Evolutionary conservation across 2,888 invertebrate genomes (phyloP).

Genomic region (Diadegma fenestrale): DNA sequence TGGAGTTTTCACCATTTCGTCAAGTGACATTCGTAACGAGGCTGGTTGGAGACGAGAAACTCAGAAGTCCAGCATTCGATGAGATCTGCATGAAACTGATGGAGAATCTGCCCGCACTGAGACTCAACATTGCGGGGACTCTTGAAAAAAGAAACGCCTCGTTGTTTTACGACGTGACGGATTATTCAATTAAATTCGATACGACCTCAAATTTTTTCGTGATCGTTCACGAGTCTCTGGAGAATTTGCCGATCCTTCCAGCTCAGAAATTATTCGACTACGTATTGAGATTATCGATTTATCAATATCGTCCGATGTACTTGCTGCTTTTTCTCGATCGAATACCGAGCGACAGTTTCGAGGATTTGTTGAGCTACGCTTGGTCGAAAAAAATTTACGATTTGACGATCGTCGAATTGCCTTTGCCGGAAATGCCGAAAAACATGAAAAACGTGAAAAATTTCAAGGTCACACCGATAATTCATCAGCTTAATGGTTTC

Average conservation of each 20-base stretch:
- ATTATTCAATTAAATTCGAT: conserved; percentile 7
- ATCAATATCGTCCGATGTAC: conserved; percentile 41
- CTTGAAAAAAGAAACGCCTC: neutral
- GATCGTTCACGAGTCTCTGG: conserved; percentile 13
- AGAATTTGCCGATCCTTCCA: neutral
- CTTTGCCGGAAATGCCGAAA: neutral
- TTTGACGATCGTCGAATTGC: conserved; percentile 66
- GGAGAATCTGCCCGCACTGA: conserved; percentile 6
- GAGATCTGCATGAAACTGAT: conserved; percentile 6
- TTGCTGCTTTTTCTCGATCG: conserved; percentile 48
- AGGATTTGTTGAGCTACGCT: conserved; percentile 52
- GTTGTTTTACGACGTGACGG: neutral
- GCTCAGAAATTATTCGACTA: conserved; percentile 24
- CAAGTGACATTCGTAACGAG: conserved; percentile 30
- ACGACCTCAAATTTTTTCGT: conserved; percentile 32
- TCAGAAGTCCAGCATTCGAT: neutral
- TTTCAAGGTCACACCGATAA: conserved; percentile 1
- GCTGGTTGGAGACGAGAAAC: neutral
- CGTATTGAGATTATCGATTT: conserved; percentile 37
- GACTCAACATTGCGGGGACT: conserved; percentile 3
- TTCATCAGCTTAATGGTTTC: conserved; percentile 69
- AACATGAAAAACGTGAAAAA: neutral
- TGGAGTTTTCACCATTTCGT: conserved; percentile 1
- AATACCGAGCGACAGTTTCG: conserved; percentile 22
- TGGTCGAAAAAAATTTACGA: conserved; percentile 66